These are phyloP conservation scores for Hydrolagus colliei DNA, from an alignment of 2,797 vertebrate species.

Conservation along the genomic window DNA sequence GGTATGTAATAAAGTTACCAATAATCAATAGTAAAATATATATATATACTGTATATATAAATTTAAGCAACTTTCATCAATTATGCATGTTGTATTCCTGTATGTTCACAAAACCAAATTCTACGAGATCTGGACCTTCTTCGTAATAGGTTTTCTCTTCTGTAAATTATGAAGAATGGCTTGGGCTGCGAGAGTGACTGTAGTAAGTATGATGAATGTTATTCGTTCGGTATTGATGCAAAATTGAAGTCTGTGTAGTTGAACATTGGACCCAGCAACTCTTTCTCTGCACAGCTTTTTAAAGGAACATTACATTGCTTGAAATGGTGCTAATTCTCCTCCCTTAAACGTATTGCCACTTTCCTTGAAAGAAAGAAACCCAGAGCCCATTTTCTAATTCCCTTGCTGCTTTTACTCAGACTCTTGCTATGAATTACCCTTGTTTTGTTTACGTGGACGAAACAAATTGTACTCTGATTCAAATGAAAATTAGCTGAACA, in stretches of 20 bases:
- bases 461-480: too few relatives aligned
- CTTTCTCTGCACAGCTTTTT: background rate
- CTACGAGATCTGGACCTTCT: background rate
- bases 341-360: background rate
- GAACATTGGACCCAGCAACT: background rate
- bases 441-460: too few relatives aligned
- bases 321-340: background rate
- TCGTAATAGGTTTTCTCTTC: background rate
- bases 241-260: conserved; percentile 4
- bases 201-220: conserved; percentile 26
- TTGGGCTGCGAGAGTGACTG: background rate
- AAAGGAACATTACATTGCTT: too few relatives aligned
- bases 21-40: background rate
- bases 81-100: background rate
- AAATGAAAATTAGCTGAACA: too few relatives aligned
- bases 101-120: background rate
- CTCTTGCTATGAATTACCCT: too few relatives aligned
- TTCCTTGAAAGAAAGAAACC: background rate
- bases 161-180: background rate
- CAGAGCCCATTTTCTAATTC: background rate
- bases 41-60: background rate
- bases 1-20: background rate
- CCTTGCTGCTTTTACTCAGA: background rate
- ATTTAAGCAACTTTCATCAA: background rate
- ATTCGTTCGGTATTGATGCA: background rate